A percentile compares a stretch with the other conserved stretches of the same genome.
These are phyloP conservation scores for Palythoa heliodiscus DNA, from an alignment of 92 coral and sea anemone species.

Conservation along the genomic window DNA sequence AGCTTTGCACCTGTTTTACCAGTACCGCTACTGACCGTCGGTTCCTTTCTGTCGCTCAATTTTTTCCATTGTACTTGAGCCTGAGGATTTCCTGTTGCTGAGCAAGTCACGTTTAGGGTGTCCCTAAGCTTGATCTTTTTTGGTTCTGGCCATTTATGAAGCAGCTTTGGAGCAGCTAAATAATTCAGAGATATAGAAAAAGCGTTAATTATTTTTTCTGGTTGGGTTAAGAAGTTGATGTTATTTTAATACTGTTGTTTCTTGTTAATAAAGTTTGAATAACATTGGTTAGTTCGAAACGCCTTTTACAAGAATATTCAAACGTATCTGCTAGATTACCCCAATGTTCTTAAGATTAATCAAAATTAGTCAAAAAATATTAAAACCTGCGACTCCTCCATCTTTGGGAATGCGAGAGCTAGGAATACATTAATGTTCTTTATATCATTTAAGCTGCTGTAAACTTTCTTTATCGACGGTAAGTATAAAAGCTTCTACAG, in stretches of 20 bases:
- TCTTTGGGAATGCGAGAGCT: too few species aligned
- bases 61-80: slow-evolving; percentile 52
- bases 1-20: slow-evolving; percentile 19
- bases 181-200: neutral
- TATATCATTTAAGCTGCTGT: too few species aligned
- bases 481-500: too few species aligned
- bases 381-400: too few species aligned
- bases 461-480: too few species aligned
- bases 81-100: slow-evolving; percentile 58
- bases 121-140: neutral
- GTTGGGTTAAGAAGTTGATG: neutral
- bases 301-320: too few species aligned
- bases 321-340: too few species aligned
- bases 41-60: neutral
- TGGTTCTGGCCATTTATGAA: neutral
- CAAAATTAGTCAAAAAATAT: too few species aligned
- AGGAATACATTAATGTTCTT: too few species aligned
- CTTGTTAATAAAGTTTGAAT: neutral
- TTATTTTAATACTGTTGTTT: too few species aligned
- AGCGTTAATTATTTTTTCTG: neutral
- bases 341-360: too few species aligned
- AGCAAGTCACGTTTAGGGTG: slow-evolving; percentile 40
- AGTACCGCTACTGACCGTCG: neutral
- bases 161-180: slow-evolving; percentile 14
- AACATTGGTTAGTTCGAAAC: neutral